Evolutionary conservation across 2,888 invertebrate genomes (phyloP).

Genomic region (Eretmocerus hayati): DNA sequence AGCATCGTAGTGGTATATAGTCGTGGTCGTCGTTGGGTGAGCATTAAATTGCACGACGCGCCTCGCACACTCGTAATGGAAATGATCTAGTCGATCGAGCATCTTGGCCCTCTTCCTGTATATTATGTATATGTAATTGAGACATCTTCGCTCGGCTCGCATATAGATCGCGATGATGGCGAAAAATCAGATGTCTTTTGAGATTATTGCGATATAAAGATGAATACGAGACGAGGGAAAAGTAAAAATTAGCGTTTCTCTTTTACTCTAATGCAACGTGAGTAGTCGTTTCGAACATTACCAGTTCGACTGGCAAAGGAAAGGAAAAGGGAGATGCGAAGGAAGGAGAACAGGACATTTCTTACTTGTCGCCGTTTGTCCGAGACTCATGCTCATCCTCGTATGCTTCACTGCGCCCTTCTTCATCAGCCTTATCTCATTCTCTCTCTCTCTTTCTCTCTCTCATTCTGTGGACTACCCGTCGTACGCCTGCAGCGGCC

Average conservation of each 20-base stretch:
- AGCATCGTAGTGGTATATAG: too few relatives aligned
- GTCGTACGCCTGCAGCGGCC: background rate
- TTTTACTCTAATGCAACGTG: conserved; percentile 36
- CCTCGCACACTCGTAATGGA: background rate
- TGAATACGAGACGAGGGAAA: background rate
- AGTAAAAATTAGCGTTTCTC: background rate
- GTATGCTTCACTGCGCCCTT: background rate
- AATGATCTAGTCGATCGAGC: background rate
- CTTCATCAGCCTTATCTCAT: background rate
- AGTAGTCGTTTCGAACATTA: conserved; percentile 45
- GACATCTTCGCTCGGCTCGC: conserved; percentile 16
- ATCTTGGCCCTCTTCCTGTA: background rate
- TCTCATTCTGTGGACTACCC: conserved; percentile 1
- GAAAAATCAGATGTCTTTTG: too few relatives aligned
- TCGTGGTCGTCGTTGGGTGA: too few relatives aligned
- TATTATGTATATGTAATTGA: conserved; percentile 20
- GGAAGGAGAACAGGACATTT: background rate
- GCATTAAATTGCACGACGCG: conserved; percentile 5
- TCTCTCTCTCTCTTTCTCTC: conserved; percentile 15
- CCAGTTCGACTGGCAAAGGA: conserved; percentile 19
- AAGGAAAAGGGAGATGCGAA: background rate
- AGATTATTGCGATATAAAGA: too few relatives aligned
- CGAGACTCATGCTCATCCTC: background rate
- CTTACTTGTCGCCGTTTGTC: too few relatives aligned
- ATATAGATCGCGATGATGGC: background rate